Evolutionary conservation across 2,888 invertebrate genomes (phyloP).

Genomic region (Nipponacmea schrenckii): DNA sequence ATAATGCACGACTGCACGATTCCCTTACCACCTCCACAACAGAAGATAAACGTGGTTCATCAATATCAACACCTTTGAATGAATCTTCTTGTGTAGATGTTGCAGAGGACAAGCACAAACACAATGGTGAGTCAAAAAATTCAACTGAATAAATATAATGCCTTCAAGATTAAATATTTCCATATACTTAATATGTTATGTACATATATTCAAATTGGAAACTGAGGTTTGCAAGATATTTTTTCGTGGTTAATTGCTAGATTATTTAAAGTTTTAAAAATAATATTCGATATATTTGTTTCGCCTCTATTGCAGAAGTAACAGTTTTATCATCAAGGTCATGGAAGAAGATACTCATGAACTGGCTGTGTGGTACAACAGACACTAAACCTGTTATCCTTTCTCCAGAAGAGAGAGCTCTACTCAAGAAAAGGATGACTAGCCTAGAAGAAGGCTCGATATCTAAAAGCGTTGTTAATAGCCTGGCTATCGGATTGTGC

Average conservation of each 20-base stretch:
- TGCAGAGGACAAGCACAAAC: not conserved
- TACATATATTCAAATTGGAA: not conserved
- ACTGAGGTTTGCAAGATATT: not conserved
- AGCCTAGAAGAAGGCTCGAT: not conserved
- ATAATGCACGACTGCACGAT: not conserved
- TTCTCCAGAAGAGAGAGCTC: conserved; percentile 6
- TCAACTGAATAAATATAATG: too few species aligned
- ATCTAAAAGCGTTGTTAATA: not conserved
- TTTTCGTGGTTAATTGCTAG: not conserved
- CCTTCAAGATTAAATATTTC: too few species aligned
- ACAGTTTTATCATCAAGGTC: not conserved
- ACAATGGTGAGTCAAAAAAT: too few species aligned
- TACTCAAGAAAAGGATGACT: not conserved
- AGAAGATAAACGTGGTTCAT: too few species aligned
- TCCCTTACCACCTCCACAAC: not conserved
- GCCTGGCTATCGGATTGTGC: not conserved
- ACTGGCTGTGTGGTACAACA: conserved; percentile 12
- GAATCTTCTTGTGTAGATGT: not conserved
- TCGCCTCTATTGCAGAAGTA: not conserved
- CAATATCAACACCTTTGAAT: not conserved
- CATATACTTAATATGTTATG: too few species aligned
- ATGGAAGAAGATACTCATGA: not conserved
- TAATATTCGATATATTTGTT: too few species aligned
- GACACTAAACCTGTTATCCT: not conserved
- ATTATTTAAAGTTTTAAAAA: not conserved